Conservation (phyloP, 2,888 invertebrate genomes). For the Pristionchus fissidentatus region DNA sequence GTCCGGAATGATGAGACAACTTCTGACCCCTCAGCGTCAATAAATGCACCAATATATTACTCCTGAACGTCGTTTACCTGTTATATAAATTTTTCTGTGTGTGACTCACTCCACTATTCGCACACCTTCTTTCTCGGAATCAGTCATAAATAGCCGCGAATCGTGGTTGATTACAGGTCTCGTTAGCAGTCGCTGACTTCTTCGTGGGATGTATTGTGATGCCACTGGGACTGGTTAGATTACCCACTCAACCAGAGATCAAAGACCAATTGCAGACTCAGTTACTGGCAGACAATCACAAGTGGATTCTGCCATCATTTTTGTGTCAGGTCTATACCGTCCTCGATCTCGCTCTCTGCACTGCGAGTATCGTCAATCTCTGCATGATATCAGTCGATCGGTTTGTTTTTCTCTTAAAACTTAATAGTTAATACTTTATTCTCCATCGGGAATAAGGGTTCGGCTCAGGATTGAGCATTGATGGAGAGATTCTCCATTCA, state of each 20-base stretch:
- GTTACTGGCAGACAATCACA: slow-evolving; percentile 27
- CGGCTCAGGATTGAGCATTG: too few relatives aligned
- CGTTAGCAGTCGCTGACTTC: slow-evolving; percentile 79
- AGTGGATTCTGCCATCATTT: slow-evolving; percentile 60
- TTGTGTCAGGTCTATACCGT: slow-evolving; percentile 79
- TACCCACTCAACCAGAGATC: slow-evolving; percentile 73
- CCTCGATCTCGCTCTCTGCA: slow-evolving; percentile 79
- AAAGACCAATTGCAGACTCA: slow-evolving; percentile 55
- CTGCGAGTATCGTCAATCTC: slow-evolving; percentile 79
- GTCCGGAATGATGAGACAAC: too few relatives aligned
- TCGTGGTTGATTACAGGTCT: slow-evolving; percentile 77
- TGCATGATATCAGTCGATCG: slow-evolving; percentile 80
- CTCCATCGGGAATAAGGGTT: too few relatives aligned
- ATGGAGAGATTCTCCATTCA: too few relatives aligned
- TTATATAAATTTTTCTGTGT: too few relatives aligned
- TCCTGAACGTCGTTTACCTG: too few relatives aligned
- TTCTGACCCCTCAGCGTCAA: too few relatives aligned
- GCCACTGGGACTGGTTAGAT: slow-evolving; percentile 78
- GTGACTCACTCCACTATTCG: too few relatives aligned
- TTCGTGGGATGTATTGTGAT: slow-evolving; percentile 79
- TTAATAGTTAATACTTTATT: background rate
- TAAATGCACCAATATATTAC: too few relatives aligned
- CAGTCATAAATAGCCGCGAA: too few relatives aligned
- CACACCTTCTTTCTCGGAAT: too few relatives aligned
- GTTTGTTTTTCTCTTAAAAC: slow-evolving; percentile 63